phyloP scores from a whole-genome alignment of 2,888 invertebrate species.

The Penaeus monodon region DNA sequence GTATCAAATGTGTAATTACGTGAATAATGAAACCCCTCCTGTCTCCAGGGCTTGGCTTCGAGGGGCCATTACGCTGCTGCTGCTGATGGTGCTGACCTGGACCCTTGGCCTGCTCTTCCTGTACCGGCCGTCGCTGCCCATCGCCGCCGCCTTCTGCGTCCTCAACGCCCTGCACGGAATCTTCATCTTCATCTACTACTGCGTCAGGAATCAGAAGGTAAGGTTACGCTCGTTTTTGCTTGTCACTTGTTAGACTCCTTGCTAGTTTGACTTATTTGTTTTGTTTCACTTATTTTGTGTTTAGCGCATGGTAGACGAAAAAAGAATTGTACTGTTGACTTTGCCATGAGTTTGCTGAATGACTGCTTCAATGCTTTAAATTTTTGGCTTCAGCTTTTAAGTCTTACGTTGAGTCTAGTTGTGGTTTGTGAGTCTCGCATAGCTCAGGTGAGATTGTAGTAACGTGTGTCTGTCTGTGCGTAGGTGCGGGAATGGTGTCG shows the following conservation, averaged over 20 bases:
- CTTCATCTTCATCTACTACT: slow-evolving; percentile 65
- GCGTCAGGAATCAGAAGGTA: slow-evolving; percentile 65
- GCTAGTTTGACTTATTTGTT: not conserved
- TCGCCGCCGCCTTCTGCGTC: slow-evolving; percentile 64
- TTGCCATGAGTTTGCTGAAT: slow-evolving; percentile 34
- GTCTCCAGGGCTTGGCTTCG: slow-evolving; percentile 63
- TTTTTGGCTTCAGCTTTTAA: slow-evolving; percentile 29
- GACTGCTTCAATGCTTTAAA: slow-evolving; percentile 39
- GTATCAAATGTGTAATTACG: not conserved
- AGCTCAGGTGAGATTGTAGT: slow-evolving; percentile 39
- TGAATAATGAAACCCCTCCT: not conserved
- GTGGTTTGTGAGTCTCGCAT: slow-evolving; percentile 18
- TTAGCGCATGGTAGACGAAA: slow-evolving; percentile 24
- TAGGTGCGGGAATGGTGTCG: slow-evolving; percentile 62
- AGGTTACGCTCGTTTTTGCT: not conserved
- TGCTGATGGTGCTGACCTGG: slow-evolving; percentile 65
- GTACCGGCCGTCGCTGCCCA: slow-evolving; percentile 62
- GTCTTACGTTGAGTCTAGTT: slow-evolving; percentile 6
- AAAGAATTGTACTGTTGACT: slow-evolving; percentile 10
- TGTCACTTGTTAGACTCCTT: not conserved
- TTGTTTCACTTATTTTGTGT: slow-evolving; percentile 1
- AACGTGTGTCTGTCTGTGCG: slow-evolving; percentile 58
- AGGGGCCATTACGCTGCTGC: slow-evolving; percentile 59
- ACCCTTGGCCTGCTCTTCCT: slow-evolving; percentile 64
- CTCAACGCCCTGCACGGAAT: slow-evolving; percentile 64